Evolutionary conservation across 1,140 invertebrate species (phyloP).

Genomic region (Coptotermes formosanus): DNA sequence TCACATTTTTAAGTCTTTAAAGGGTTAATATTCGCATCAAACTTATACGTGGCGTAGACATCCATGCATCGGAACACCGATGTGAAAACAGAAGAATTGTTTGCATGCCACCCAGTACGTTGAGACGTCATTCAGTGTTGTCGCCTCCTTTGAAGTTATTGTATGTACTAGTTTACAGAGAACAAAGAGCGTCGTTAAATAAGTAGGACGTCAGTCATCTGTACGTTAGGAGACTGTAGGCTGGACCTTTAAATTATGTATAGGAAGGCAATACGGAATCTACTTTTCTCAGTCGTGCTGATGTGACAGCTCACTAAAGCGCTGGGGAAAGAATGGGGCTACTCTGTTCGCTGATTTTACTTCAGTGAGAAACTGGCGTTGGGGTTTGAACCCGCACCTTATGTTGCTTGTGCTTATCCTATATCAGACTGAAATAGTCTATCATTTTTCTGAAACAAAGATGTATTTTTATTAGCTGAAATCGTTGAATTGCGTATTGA

Average conservation of each 20-base stretch:
- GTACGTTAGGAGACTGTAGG: neutral
- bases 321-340: neutral
- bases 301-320: neutral
- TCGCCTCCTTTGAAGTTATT: neutral
- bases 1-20: too few species aligned
- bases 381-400: too few species aligned
- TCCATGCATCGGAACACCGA: neutral
- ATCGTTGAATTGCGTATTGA: too few species aligned
- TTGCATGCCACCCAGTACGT: neutral
- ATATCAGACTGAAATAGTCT: too few species aligned
- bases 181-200: slow-evolving; percentile 8
- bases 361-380: too few species aligned
- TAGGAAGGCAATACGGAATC: neutral
- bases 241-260: neutral
- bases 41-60: too few species aligned
- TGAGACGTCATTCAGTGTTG: neutral
- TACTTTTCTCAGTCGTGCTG: neutral
- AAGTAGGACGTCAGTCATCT: neutral
- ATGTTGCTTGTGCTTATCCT: too few species aligned
- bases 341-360: too few species aligned
- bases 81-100: neutral
- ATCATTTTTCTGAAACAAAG: too few species aligned
- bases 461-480: too few species aligned
- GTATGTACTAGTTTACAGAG: neutral
- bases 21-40: too few species aligned